These are phyloP conservation scores for Ganaspis brasiliensis DNA, from an alignment of 2,888 invertebrate species.

Conservation along the genomic window DNA sequence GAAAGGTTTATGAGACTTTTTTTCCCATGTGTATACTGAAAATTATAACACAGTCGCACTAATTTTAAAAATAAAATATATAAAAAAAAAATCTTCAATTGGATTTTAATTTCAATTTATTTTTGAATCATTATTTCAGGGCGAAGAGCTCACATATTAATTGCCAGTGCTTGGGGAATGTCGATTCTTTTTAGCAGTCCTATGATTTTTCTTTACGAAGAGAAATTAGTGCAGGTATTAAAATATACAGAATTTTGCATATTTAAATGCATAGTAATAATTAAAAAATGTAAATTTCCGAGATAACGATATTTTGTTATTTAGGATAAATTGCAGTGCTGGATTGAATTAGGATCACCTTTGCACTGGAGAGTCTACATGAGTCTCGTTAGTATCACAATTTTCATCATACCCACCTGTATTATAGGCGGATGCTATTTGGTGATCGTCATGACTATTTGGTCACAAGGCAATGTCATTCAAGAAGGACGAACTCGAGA, in stretches of 20 bases:
- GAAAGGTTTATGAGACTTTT: neutral
- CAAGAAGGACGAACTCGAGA: slow-evolving; percentile 81
- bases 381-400: slow-evolving; percentile 89
- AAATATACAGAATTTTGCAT: neutral
- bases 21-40: neutral
- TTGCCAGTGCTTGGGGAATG: slow-evolving; percentile 91
- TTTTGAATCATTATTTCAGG: slow-evolving; percentile 83
- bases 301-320: too few species aligned
- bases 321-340: slow-evolving; percentile 87
- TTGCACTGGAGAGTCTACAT: slow-evolving; percentile 94
- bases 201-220: slow-evolving; percentile 90
- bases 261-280: too few species aligned
- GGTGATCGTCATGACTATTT: slow-evolving; percentile 95
- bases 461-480: slow-evolving; percentile 83
- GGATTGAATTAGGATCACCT: slow-evolving; percentile 91
- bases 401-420: slow-evolving; percentile 93
- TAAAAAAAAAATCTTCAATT: slow-evolving; percentile 36
- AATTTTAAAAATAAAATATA: neutral
- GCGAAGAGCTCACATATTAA: slow-evolving; percentile 91
- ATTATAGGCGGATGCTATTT: slow-evolving; percentile 95
- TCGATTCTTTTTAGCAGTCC: slow-evolving; percentile 92
- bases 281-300: too few species aligned
- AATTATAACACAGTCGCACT: too few species aligned
- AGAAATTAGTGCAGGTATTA: slow-evolving; percentile 87
- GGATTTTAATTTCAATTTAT: too few species aligned